Evolutionary conservation across 2,797 vertebrate species (phyloP).

Genomic region (Rhinophrynus dorsalis): DNA sequence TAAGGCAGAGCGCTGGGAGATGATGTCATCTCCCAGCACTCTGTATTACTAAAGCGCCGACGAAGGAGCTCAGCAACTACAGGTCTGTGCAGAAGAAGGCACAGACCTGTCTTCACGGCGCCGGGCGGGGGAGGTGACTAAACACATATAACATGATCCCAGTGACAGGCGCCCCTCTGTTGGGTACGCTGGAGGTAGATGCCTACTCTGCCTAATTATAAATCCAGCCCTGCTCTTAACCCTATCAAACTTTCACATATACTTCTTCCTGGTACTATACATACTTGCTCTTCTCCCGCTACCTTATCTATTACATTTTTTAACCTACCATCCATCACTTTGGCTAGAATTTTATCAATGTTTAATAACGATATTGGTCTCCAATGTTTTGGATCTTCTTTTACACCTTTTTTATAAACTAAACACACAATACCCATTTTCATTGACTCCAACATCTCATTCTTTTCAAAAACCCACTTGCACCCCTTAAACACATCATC

Average conservation of each 20-base stretch:
- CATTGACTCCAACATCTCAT: background rate
- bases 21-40: no score
- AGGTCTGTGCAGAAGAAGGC: no score
- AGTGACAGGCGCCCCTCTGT: no score
- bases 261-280: background rate
- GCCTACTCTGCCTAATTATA: no score
- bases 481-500: background rate
- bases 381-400: background rate
- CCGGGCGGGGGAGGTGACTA: no score
- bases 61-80: no score
- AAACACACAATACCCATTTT: background rate
- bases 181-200: no score
- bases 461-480: background rate
- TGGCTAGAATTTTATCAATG: background rate
- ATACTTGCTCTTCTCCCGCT: background rate
- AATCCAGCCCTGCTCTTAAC: no score
- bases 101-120: no score
- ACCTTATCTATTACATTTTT: background rate
- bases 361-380: background rate
- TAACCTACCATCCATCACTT: background rate
- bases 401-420: background rate
- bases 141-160: no score
- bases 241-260: background rate
- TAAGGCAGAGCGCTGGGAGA: no score
- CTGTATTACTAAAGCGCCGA: no score